Base-by-base conservation (phyloP, 2,888 invertebrate species). In the Cheilosia soror region DNA sequence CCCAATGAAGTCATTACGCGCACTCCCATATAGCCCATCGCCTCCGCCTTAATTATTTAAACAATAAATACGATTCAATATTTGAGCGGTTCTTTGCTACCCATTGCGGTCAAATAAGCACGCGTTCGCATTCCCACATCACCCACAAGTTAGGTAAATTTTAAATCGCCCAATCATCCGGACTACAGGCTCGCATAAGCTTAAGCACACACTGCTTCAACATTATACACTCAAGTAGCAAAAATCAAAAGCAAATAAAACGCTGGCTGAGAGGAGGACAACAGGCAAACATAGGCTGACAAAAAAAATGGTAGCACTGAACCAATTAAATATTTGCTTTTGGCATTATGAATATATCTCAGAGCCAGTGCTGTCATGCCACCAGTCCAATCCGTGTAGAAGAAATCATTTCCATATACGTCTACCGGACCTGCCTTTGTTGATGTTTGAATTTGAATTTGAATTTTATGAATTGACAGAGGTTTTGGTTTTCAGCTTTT, bases 301-400 rank as follows among this genome's bases (percentile, higher is more conserved):
- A 73, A 37, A 27, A 44, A 53, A 15, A 20, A 62, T 75, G 68
- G 58, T 57, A 76, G 69, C 68, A 63, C 71, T 82, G 81, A 81
- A 62, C 81, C 76, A 82, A 85, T 85, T 85, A 85, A 85, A 85
- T 81, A 85, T 85, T 81, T 71, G 72, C 68, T 72, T 65, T 62
- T 55, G 76, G 53, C 71, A 27, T 66, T 81, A 73, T 87, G 72
- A 78, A 66, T 75, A 82, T 58, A 62, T 29, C 77, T 68, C 68
- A 62, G 58, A 37, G 20, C 51, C 69, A 57, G 65, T 5, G 42
- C 66, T 69, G 47, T 44, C 31, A 11, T 31, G 47, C 51, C 20
- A 57, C 29, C n/a, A 5, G 11, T n/a, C 37, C 40, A 25, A 72
- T 72, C 25, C 33, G 44, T 68, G 66, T 57, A 49, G 65, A 66